Percentiles rank a stretch among this genome's conserved stretches.
Evolutionary conservation across 2,888 invertebrate species (phyloP).

Genomic region (Ceramica pisi): DNA sequence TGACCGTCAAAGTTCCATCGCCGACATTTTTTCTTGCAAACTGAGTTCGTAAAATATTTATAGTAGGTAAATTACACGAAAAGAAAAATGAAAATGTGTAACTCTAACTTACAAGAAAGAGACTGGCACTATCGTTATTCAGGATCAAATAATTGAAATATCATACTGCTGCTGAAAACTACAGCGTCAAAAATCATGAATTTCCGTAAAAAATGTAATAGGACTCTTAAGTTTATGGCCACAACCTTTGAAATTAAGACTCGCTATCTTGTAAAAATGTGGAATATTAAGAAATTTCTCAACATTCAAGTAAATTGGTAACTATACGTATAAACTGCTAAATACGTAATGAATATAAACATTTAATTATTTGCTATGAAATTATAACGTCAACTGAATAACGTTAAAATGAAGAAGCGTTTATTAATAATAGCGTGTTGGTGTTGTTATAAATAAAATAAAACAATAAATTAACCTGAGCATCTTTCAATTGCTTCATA

Average conservation of each 20-base stretch:
- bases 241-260: slow-evolving; percentile 12
- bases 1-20: too few relatives aligned
- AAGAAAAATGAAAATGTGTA: too few relatives aligned
- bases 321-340: background rate
- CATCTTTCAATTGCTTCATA: slow-evolving; percentile 54
- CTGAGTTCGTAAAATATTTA: too few relatives aligned
- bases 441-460: slow-evolving; percentile 44
- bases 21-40: too few relatives aligned
- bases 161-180: too few relatives aligned
- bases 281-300: slow-evolving; percentile 1
- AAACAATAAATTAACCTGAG: slow-evolving; percentile 50
- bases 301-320: slow-evolving; percentile 1
- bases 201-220: too few relatives aligned
- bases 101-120: too few relatives aligned
- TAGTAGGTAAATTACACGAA: too few relatives aligned
- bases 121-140: too few relatives aligned
- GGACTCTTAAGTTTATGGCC: slow-evolving; percentile 10
- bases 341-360: slow-evolving; percentile 47
- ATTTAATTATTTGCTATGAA: slow-evolving; percentile 29
- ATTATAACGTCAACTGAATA: slow-evolving; percentile 32
- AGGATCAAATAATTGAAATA: too few relatives aligned
- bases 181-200: too few relatives aligned
- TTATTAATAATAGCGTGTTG: slow-evolving; percentile 22
- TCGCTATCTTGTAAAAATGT: background rate
- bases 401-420: slow-evolving; percentile 40